Evolutionary conservation across 2,797 vertebrate species (phyloP).

Genomic region (Pogoniulus pusillus): DNA sequence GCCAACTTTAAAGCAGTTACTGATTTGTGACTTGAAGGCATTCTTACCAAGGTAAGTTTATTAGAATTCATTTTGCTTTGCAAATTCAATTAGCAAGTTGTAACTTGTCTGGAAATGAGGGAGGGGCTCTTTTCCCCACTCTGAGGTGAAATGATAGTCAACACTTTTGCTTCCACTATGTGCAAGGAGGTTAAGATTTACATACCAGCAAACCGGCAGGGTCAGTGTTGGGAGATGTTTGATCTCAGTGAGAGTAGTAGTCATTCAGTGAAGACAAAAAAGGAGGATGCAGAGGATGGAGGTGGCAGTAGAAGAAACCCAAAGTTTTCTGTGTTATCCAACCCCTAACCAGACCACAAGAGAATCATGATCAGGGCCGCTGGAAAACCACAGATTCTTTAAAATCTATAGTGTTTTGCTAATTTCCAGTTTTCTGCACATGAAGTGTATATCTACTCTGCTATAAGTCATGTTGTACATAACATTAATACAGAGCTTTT

Average conservation of each 20-base stretch:
- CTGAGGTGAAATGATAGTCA: slow-evolving; percentile 47
- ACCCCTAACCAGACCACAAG: slow-evolving; percentile 81
- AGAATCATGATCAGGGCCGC: slow-evolving; percentile 78
- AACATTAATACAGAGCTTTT: slow-evolving; percentile 41
- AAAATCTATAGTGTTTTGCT: slow-evolving; percentile 59
- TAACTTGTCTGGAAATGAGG: slow-evolving; percentile 34
- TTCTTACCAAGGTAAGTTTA: slow-evolving; percentile 33
- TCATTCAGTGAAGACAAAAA: slow-evolving; percentile 81
- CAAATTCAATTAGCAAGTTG: neutral
- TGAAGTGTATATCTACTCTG: slow-evolving; percentile 57
- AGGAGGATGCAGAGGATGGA: slow-evolving; percentile 80
- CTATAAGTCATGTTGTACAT: neutral
- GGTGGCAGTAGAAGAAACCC: slow-evolving; percentile 78
- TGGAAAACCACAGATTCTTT: slow-evolving; percentile 75
- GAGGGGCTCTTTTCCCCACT: slow-evolving; percentile 39
- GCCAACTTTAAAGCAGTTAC: slow-evolving; percentile 42
- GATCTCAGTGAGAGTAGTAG: slow-evolving; percentile 77
- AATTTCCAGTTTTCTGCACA: slow-evolving; percentile 66
- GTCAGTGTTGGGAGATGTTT: slow-evolving; percentile 77
- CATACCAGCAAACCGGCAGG: slow-evolving; percentile 79
- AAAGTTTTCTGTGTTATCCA: slow-evolving; percentile 79
- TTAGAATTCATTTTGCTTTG: slow-evolving; percentile 51
- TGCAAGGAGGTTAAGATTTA: slow-evolving; percentile 77
- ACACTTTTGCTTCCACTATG: slow-evolving; percentile 71
- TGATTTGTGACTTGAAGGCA: slow-evolving; percentile 35